Conservation (phyloP, 2,797 vertebrate genomes). For the Dendrocincla fuliginosa region DNA sequence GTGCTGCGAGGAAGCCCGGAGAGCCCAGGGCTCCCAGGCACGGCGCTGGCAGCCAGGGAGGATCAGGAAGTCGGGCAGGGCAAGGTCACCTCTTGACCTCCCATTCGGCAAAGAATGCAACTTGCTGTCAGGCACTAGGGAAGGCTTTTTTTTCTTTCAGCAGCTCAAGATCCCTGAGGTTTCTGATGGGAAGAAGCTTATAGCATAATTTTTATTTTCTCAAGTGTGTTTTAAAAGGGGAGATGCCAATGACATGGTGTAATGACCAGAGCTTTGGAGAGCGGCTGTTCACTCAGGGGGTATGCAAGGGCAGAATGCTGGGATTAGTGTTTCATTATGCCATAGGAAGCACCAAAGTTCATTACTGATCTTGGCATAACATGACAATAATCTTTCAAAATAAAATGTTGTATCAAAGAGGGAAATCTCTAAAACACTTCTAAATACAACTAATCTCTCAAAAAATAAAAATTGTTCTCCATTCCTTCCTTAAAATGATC, state of each 20-base stretch:
- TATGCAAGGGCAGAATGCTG: background rate
- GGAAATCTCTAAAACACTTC: background rate
- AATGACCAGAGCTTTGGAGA: background rate
- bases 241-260: slow-evolving; percentile 21
- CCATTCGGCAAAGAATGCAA: slow-evolving; percentile 13
- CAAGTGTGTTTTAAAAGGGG: slow-evolving; percentile 19
- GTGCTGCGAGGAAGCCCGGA: background rate
- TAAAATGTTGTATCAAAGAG: background rate
- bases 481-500: background rate
- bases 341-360: background rate
- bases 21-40: background rate
- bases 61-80: slow-evolving; percentile 46
- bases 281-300: background rate
- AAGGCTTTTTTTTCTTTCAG: background rate
- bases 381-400: background rate
- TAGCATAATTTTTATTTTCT: slow-evolving; percentile 23
- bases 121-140: slow-evolving; percentile 18
- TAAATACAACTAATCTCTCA: background rate
- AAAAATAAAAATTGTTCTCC: background rate
- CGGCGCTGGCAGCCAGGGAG: background rate
- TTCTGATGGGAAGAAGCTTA: slow-evolving; percentile 50
- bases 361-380: background rate
- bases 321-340: background rate
- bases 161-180: background rate
- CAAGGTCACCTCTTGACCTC: slow-evolving; percentile 56